phyloP scores from a whole-genome alignment of 2,888 invertebrate species.

The Epistrophella euchroma region DNA sequence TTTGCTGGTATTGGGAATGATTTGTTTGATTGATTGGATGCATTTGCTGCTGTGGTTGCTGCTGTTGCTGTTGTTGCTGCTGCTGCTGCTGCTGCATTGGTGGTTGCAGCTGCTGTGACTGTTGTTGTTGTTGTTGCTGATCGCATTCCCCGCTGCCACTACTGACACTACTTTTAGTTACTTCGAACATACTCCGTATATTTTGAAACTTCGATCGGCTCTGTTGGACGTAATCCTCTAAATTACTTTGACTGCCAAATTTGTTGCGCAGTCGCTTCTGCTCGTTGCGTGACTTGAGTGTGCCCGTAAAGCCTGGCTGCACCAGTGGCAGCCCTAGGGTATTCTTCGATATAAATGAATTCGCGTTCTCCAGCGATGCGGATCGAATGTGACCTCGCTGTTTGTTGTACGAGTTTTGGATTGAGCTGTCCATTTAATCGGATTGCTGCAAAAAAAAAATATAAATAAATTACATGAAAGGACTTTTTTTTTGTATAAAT shows the following conservation, averaged over 20 bases:
- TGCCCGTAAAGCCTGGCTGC: conserved; percentile 80
- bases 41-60: conserved; percentile 68
- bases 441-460: conserved; percentile 54
- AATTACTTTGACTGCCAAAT: conserved; percentile 82
- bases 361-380: conserved; percentile 82
- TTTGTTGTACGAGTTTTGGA: conserved; percentile 68
- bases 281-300: conserved; percentile 83
- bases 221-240: conserved; percentile 81
- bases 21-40: conserved; percentile 74
- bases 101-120: conserved; percentile 73
- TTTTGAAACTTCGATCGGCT: conserved; percentile 82
- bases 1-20: conserved; percentile 70
- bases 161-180: conserved; percentile 78
- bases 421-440: conserved; percentile 69
- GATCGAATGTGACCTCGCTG: conserved; percentile 83
- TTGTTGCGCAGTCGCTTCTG: conserved; percentile 82
- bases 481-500: conserved; percentile 23
- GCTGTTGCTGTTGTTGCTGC: conserved; percentile 67
- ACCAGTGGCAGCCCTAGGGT: conserved; percentile 80
- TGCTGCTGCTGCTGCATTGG: conserved; percentile 66
- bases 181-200: conserved; percentile 83
- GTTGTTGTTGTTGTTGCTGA: conserved; percentile 56
- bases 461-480: conserved; percentile 57
- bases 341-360: conserved; percentile 79
- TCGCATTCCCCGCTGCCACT: conserved; percentile 66